Base-by-base conservation (phyloP, 1,140 invertebrate genomes). In the Ditylenchus dipsaci region DNA sequence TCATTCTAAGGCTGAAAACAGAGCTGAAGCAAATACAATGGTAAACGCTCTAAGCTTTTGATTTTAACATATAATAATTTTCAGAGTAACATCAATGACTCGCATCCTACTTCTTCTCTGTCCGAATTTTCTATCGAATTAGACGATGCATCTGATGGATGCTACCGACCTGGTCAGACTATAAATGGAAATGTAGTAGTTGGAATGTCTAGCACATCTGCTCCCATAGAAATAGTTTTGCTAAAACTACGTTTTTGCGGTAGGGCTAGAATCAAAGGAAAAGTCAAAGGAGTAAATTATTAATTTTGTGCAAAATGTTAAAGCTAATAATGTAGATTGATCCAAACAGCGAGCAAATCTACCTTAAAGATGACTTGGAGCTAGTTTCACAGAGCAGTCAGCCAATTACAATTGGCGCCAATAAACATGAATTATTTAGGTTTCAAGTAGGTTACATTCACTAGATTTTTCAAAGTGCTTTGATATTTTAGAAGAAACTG, bases 401-500 rank as follows among this genome's bases (percentile, higher is more conserved):
- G 49, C 23, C 23, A 15, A 53, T 21, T 17, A 19, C 15, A 53
- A 53, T 53, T 15, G 23, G 49, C 1, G 23, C 8, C 49, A 53
- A 53, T 53, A 21, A 53, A 38, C 33, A 38, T 38, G 33, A 5
- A 21, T 53, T 26, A 53, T 53, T 53, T 53, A 1, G 23, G 49
- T 3, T 53, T 53, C 15, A 53, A 53, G n/a, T 26, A 53, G 23
- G 49, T n/a, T n/a, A n/a, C n/a, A n/a, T n/a, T n/a, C n/a, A n/a
- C n/a, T n/a, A n/a, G n/a, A n/a, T n/a, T n/a, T n/a, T n/a, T n/a
- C n/a, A n/a, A n/a, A n/a, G n/a, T n/a, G n/a, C n/a, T n/a, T n/a
- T n/a, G n/a, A n/a, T n/a, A n/a, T n/a, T 53, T 7, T 19, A 68
- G 67, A 49, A 61, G 19, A 23, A 42, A 63, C 42, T 68, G 1